Percentiles rank a stretch among this genome's conserved stretches.
These are phyloP conservation scores for Lithophane leautieri DNA, from an alignment of 2,888 invertebrate genomes.

Conservation along the genomic window DNA sequence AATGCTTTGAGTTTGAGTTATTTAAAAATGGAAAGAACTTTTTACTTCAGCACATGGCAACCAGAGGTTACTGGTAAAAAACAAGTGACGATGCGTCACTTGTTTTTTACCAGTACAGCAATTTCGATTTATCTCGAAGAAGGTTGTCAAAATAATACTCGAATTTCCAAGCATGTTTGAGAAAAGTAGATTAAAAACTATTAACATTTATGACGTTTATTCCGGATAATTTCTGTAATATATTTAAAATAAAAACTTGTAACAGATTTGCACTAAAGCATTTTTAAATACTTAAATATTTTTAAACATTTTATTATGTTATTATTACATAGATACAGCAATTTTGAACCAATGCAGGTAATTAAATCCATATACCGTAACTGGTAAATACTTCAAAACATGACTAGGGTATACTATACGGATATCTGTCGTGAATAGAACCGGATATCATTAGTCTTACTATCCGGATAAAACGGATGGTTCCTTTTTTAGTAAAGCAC, in stretches of 20 bases:
- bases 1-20: too few species aligned
- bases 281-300: constrained; percentile 17
- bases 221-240: constrained; percentile 55
- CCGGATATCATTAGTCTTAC: neutral
- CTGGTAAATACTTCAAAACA: too few species aligned
- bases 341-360: neutral
- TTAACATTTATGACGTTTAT: constrained; percentile 51
- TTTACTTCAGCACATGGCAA: too few species aligned
- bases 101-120: too few species aligned
- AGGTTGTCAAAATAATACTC: too few species aligned
- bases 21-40: too few species aligned
- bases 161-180: too few species aligned
- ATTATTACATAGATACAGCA: neutral
- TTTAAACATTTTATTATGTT: constrained; percentile 7
- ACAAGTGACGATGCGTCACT: too few species aligned
- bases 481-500: too few species aligned
- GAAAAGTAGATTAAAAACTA: constrained; percentile 26
- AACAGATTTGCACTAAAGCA: constrained; percentile 42
- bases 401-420: neutral
- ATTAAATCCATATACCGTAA: constrained; percentile 29
- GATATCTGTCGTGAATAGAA: neutral
- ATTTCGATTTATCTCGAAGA: too few species aligned
- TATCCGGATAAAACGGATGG: neutral
- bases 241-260: constrained; percentile 33
- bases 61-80: too few species aligned